Percentiles rank a stretch among this genome's conserved stretches.
Conservation (phyloP, 37 sponge, comb jelly and placozoan genomes). For the Oscarella lobularis region DNA sequence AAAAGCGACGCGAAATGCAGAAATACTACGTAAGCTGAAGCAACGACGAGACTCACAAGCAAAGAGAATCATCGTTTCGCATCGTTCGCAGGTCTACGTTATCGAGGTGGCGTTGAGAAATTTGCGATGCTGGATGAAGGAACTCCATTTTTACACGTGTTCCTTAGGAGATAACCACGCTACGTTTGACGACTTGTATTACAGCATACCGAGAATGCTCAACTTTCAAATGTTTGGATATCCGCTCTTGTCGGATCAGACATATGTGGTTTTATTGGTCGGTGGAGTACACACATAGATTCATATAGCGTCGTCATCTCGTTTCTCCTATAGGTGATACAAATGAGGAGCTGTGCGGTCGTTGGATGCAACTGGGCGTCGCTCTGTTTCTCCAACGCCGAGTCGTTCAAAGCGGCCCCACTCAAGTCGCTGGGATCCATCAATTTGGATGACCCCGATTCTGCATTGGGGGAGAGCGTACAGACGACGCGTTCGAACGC, state of each 20-base stretch:
- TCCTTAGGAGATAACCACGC: conserved; percentile 73
- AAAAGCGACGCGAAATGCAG: conserved; percentile 56
- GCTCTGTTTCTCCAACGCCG: not conserved
- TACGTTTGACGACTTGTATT: conserved; percentile 51
- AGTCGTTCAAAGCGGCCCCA: not conserved
- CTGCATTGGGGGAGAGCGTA: not conserved
- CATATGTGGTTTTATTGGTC: conserved; percentile 73
- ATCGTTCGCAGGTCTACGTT: conserved; percentile 34
- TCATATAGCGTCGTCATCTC: not conserved
- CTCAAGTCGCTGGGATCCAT: not conserved
- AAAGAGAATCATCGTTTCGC: not conserved
- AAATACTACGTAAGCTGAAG: conserved; percentile 70
- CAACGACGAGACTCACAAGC: too few species aligned
- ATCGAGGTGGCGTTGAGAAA: conserved; percentile 39
- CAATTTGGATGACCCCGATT: not conserved
- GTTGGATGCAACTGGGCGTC: conserved; percentile 79
- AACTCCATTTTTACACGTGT: too few species aligned
- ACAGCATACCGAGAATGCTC: conserved; percentile 66
- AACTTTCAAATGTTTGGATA: conserved; percentile 83
- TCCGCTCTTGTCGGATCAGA: conserved; percentile 77
- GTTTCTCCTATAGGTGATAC: conserved; percentile 41
- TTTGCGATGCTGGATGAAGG: too few species aligned
- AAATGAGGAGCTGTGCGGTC: conserved; percentile 66
- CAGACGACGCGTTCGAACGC: not conserved
- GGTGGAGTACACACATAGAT: not conserved